phyloP scores from a whole-genome alignment of 1,140 invertebrate species.

The Macrotrachela quadricornifera region DNA sequence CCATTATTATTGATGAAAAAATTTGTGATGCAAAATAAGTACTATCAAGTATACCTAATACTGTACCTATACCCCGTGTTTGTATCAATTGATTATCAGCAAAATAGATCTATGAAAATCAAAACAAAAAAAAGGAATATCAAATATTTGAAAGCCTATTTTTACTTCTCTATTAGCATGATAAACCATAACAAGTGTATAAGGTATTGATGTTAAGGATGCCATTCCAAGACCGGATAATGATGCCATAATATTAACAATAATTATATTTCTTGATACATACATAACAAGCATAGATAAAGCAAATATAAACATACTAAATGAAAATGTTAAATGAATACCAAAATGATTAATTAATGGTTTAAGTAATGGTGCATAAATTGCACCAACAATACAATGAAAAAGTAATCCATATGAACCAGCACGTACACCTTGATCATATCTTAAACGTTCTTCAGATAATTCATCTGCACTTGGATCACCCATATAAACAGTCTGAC shows the following conservation, averaged over 20 bases:
- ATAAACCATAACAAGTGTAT: slow-evolving; percentile 31
- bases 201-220: slow-evolving; percentile 33
- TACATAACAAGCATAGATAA: slow-evolving; percentile 30
- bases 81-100: neutral
- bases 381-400: slow-evolving; percentile 30
- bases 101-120: neutral
- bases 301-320: slow-evolving; percentile 28
- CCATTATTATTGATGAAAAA: no score
- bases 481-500: slow-evolving; percentile 31
- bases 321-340: slow-evolving; percentile 21
- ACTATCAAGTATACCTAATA: no score
- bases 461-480: slow-evolving; percentile 26
- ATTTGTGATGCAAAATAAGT: no score
- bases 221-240: slow-evolving; percentile 33
- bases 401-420: slow-evolving; percentile 33
- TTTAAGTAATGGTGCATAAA: slow-evolving; percentile 31
- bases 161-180: slow-evolving; percentile 30
- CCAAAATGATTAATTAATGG: slow-evolving; percentile 23
- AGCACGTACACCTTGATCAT: slow-evolving; percentile 34
- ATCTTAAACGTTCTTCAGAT: slow-evolving; percentile 17
- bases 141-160: neutral
- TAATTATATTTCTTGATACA: slow-evolving; percentile 18
- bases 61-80: no score
- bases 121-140: neutral
- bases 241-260: slow-evolving; percentile 28